Base-by-base conservation (phyloP, 1,140 invertebrate genomes). In the Holotrichia oblita region DNA sequence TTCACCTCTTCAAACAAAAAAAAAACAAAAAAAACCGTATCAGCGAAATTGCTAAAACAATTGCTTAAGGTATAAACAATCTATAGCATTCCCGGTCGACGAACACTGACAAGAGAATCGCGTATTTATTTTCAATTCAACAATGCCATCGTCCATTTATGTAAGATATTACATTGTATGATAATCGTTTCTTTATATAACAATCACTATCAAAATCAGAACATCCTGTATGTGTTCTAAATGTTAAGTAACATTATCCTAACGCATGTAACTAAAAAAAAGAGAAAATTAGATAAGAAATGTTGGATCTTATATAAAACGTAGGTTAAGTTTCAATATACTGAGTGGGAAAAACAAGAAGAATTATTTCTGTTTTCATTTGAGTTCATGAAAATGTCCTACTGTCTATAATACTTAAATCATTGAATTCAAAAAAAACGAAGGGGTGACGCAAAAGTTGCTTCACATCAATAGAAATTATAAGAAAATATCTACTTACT, bases 181-280 rank as follows among this genome's bases (percentile, higher is more conserved):
- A 73, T 73, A 73, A 73, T 73, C 40, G 72, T 73, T 73, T 73
- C 72, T 73, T 73, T 73, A 73, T 73, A 40, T 12, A 27, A 42
- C 20, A 73, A 73, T 73, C 72, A 40, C 24, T 73, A 73, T 73
- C 72, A 73, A 73, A 73, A 73, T 73, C 72, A 73, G 72, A 73
- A 73, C 72, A 73, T 73, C 72, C 72, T 73, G 72, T 73, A 73
- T 73, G 72, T 73, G 72, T 42, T 40, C 72, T 73, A 73, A 73
- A 73, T 73, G 27, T 73, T 73, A 73, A 73, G 40, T 73, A 73
- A 42, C 40, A 40, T 8, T 73, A 12, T 73, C 72, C 40, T 73
- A 42, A 73, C 40, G 27, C 20, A 42, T 73, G 27, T 40, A 73
- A 73, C 9, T 40, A 10, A 17, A 41, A 73, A n/a, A n/a, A n/a